phyloP scores from a whole-genome alignment of 2,113 vertebrate species.

The Athene noctua region DNA sequence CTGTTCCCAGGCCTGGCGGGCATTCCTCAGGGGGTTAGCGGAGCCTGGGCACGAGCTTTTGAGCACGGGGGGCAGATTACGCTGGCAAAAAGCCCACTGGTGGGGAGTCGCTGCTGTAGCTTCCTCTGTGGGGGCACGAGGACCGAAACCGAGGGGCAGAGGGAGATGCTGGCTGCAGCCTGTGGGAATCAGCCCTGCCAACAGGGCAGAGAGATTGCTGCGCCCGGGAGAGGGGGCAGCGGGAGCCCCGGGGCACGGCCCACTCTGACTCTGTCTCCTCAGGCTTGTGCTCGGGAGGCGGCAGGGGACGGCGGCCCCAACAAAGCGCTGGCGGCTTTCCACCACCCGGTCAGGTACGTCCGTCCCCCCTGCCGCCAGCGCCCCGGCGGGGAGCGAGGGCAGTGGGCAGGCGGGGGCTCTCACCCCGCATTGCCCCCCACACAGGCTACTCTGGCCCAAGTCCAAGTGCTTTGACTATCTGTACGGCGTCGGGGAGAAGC shows the following conservation, averaged over 20 bases:
- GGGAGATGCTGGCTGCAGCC: background rate
- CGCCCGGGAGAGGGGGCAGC: background rate
- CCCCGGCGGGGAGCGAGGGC: rapidly evolving
- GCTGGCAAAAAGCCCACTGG: background rate
- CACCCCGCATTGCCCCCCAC: background rate
- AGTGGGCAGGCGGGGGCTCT: background rate
- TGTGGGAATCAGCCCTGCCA: background rate
- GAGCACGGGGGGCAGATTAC: slow-evolving; percentile 3
- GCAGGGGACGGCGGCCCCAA: background rate
- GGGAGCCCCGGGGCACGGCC: background rate
- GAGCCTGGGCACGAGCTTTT: background rate
- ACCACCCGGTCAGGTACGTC: slow-evolving; percentile 29
- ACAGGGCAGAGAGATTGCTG: rapidly evolving
- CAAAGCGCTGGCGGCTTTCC: background rate
- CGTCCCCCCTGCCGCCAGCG: rapidly evolving
- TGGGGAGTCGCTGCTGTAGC: background rate
- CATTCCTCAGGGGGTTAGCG: slow-evolving; percentile 54
- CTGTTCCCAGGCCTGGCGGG: background rate
- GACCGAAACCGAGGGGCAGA: too few relatives aligned
- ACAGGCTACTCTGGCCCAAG: slow-evolving; percentile 85
- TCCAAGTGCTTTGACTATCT: slow-evolving; percentile 84
- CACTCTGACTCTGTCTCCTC: background rate
- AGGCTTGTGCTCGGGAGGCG: background rate
- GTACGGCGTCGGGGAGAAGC: slow-evolving; percentile 77
- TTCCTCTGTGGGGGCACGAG: background rate